Conservation (phyloP, 2,113 vertebrate species). For the Albula goreensis region DNA sequence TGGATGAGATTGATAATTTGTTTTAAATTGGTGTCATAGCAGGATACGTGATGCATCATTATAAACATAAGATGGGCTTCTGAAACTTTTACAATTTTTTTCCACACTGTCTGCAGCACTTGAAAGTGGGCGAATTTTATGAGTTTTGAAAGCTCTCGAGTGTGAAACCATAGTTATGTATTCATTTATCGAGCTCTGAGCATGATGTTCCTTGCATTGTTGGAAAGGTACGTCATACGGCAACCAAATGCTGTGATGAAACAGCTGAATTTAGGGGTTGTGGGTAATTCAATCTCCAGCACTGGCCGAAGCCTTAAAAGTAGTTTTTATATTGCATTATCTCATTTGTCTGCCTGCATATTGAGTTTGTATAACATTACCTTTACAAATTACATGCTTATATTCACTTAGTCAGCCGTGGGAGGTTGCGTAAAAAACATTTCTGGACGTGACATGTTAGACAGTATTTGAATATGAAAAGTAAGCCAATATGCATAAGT, state of each 20-base stretch:
- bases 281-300: not conserved
- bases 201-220: not conserved
- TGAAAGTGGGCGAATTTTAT: not conserved
- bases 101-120: not conserved
- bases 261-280: not conserved
- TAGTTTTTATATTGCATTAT: not conserved
- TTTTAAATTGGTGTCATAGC: no score
- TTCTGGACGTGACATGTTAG: not conserved
- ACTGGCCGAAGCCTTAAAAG: not conserved
- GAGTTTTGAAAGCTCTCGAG: not conserved
- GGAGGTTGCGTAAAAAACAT: no score
- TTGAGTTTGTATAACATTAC: not conserved
- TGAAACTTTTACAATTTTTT: not conserved
- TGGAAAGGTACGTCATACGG: not conserved
- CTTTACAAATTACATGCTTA: not conserved
- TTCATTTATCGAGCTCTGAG: not conserved
- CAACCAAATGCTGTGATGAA: not conserved
- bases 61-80: not conserved
- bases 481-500: not conserved
- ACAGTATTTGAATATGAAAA: not conserved
- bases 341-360: not conserved
- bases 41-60: no score
- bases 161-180: not conserved
- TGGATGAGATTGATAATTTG: no score
- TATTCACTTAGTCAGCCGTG: not conserved